Conservation (phyloP, 2,888 invertebrate genomes). For the Epirrhoe alternata region DNA sequence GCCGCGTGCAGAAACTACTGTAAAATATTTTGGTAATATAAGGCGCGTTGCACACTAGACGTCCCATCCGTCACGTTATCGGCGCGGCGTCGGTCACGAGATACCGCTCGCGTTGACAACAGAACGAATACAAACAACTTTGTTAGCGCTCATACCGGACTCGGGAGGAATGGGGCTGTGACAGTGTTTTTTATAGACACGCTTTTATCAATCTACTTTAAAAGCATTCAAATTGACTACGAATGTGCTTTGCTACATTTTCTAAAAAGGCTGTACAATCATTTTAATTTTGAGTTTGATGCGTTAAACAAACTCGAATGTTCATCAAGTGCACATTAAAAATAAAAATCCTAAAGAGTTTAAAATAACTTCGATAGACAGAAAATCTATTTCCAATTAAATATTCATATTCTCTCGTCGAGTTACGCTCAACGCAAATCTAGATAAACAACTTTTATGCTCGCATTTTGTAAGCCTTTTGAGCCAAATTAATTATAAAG, state of each 20-base stretch:
- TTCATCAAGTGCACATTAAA: not conserved
- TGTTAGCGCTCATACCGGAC: not conserved
- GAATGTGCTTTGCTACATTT: not conserved
- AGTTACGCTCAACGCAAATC: constrained; percentile 32
- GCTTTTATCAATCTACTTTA: not conserved
- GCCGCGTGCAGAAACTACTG: too few species aligned
- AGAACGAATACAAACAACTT: not conserved
- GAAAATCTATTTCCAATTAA: constrained; percentile 29
- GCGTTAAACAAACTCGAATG: not conserved
- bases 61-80: constrained; percentile 21
- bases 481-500: constrained; percentile 45
- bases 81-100: constrained; percentile 12
- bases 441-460: constrained; percentile 48
- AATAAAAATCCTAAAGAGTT: not conserved
- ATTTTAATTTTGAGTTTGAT: not conserved
- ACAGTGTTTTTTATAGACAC: not conserved
- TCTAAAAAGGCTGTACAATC: not conserved
- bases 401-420: constrained; percentile 37
- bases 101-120: constrained; percentile 8
- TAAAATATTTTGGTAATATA: not conserved
- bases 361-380: constrained; percentile 1
- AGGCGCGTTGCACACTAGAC: not conserved
- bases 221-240: not conserved
- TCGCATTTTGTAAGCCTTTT: constrained; percentile 44
- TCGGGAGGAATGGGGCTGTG: not conserved